Conservation (phyloP, 2,888 invertebrate genomes). For the Mythimna impura region DNA sequence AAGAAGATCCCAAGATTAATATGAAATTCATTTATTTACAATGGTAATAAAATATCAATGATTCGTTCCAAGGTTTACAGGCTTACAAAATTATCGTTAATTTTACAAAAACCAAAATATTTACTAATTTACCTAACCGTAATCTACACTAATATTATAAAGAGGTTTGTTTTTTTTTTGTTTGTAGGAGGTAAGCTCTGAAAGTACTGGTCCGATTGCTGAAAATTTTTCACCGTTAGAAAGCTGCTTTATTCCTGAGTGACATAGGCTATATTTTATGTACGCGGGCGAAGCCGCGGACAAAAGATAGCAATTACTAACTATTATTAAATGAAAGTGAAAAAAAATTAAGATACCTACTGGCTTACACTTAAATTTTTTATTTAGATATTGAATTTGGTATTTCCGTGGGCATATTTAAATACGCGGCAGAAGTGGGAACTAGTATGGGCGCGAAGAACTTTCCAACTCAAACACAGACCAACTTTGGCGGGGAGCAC, state of each 20-base stretch:
- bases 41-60: slow-evolving; percentile 10
- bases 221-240: no score
- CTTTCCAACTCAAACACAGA: slow-evolving; percentile 53
- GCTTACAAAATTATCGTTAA: neutral
- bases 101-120: neutral
- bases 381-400: slow-evolving; percentile 10
- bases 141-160: no score
- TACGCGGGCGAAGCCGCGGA: no score
- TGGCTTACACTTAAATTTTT: no score
- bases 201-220: no score
- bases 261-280: no score
- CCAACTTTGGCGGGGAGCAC: slow-evolving; percentile 40
- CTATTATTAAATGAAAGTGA: neutral
- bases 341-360: no score
- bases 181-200: no score
- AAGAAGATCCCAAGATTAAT: neutral
- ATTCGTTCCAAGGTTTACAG: neutral
- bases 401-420: slow-evolving; percentile 33
- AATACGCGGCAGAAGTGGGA: slow-evolving; percentile 20
- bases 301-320: neutral
- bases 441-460: slow-evolving; percentile 33
- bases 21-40: slow-evolving; percentile 13
- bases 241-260: no score
- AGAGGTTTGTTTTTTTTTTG: no score
- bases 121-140: no score